Base-by-base conservation (phyloP, 2,888 invertebrate species). In the Corythucha ciliata region DNA sequence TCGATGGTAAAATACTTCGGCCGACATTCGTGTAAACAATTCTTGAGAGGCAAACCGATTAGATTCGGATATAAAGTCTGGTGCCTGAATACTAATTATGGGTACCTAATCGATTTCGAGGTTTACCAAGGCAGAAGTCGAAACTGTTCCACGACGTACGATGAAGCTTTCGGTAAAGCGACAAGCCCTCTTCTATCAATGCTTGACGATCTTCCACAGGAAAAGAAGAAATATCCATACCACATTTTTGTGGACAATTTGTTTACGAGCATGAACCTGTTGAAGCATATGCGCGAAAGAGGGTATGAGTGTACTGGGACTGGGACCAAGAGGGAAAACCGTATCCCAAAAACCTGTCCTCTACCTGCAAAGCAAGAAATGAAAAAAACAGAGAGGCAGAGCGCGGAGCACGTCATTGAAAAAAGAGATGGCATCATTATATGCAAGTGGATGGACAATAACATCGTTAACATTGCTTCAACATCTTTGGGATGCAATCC, bases 201-300 rank as follows among this genome's bases (percentile, higher is more conserved):
- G 56, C 33, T 58, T 3, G 60, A 63, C 12, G 54, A 60, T 29
- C 58, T 61, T 7, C 37, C 55, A 10, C 33, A 48, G 25, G 55
- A 51, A 57, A 20, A 29, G 14, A 29, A 27, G 18, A 26, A 45
- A n/a, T 32, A 60, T 20, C 58, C 58, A 29, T 61, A 53, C 50
- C 47, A 47, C 24, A 55, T 63, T 42, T 61, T 57, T 52, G 55
- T 57, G 47, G 62, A 62, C 40, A 62, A 63, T 46, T 54, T 61
- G 24, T 62, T 63, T 44, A 62, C 59, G 7, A 46, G 50, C 40
- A 33, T 58, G 16, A 53, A 55, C 40, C 33, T 62, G 16, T 44
- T 62, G 14, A 34, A 45, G 18, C 32, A 56, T 34, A 48, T 60
- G 26, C 58, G 56, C 50, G 37, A 54, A 33, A 48, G 49, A 20